These are phyloP conservation scores for Parnassius mnemosyne DNA, from an alignment of 2,888 invertebrate genomes.

Conservation along the genomic window DNA sequence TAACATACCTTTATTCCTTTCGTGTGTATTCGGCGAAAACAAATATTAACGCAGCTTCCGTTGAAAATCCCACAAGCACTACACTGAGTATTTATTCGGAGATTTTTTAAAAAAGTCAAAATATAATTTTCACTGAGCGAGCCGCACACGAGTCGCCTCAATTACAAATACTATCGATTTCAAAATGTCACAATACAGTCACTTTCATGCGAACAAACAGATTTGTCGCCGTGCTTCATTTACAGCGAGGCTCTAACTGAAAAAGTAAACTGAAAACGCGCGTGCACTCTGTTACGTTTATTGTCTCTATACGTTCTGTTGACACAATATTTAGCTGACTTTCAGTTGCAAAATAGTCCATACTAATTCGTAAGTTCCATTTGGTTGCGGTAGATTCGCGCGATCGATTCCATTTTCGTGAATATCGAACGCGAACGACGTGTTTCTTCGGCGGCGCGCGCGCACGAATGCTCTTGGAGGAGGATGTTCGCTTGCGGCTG, in stretches of 20 bases:
- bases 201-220: conserved; percentile 67
- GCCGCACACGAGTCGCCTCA: conserved; percentile 50
- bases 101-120: conserved; percentile 21
- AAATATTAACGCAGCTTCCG: conserved; percentile 33
- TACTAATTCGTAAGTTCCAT: conserved; percentile 29
- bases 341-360: conserved; percentile 20
- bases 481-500: conserved; percentile 64
- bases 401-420: conserved; percentile 60
- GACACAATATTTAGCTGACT: conserved; percentile 25
- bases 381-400: conserved; percentile 45
- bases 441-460: conserved; percentile 68
- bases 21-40: conserved; percentile 50
- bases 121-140: conserved; percentile 28
- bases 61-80: conserved; percentile 69
- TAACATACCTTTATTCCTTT: conserved; percentile 70
- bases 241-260: conserved; percentile 59
- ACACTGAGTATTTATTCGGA: conserved; percentile 43
- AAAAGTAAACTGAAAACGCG: conserved; percentile 63
- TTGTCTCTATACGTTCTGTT: conserved; percentile 31
- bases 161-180: conserved; percentile 60
- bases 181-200: conserved; percentile 67
- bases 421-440: conserved; percentile 51
- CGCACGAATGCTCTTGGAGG: conserved; percentile 77
- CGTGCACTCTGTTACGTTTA: conserved; percentile 42
- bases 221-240: conserved; percentile 49